Percentiles rank a stretch among this genome's conserved stretches.
phyloP scores from a whole-genome alignment of 2,113 vertebrate species.

The Aspiorhynchus laticeps region DNA sequence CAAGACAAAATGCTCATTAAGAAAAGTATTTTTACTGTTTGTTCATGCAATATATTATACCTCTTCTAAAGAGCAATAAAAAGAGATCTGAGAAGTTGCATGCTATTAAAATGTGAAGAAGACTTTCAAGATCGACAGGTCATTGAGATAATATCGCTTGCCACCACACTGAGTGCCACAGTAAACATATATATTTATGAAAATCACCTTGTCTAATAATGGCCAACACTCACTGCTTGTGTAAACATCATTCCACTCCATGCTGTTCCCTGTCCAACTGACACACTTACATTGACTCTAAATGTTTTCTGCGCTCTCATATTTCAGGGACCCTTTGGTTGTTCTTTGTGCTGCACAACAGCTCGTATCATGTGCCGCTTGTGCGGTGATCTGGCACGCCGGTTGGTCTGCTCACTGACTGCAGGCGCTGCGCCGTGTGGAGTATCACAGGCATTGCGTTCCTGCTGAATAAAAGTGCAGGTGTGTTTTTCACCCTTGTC shows the following conservation, averaged over 20 bases:
- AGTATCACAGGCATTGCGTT: conserved; percentile 44
- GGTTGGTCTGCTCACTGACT: conserved; percentile 14
- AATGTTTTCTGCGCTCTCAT: conserved; percentile 69
- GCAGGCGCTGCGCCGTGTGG: neutral
- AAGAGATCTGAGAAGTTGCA: conserved; percentile 14
- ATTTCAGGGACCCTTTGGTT: conserved; percentile 65
- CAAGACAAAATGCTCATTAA: too few species aligned
- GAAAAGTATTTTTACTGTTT: too few species aligned
- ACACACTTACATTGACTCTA: conserved; percentile 74
- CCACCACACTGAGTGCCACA: conserved; percentile 28
- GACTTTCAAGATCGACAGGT: conserved; percentile 22
- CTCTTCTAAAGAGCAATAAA: conserved; percentile 9
- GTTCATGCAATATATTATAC: neutral
- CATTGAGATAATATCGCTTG: conserved; percentile 42
- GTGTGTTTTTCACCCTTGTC: conserved; percentile 64
- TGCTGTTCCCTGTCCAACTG: conserved; percentile 23
- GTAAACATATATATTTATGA: conserved; percentile 45
- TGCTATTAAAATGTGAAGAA: neutral
- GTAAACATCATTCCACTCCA: conserved; percentile 19
- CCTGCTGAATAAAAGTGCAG: conserved; percentile 63
- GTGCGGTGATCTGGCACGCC: neutral
- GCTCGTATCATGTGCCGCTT: neutral
- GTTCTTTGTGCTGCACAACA: conserved; percentile 65
- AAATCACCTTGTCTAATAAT: conserved; percentile 47
- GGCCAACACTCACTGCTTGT: conserved; percentile 35